Percentiles rank a stretch among this genome's conserved stretches.
These are phyloP conservation scores for Acanthis flammea DNA, from an alignment of 2,797 vertebrate genomes.

Conservation along the genomic window DNA sequence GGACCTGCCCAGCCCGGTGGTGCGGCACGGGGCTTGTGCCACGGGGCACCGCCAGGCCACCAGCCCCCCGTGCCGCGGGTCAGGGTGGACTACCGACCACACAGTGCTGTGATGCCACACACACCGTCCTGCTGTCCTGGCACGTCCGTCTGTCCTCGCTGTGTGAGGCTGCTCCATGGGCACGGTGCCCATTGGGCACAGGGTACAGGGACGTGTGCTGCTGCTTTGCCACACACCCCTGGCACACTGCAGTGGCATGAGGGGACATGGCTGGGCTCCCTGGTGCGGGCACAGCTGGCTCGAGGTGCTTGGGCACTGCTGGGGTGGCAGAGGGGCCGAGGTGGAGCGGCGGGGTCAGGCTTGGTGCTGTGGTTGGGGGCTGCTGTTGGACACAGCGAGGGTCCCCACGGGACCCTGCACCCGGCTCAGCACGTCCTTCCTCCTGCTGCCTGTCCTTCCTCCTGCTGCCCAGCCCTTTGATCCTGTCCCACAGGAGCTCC, in stretches of 20 bases:
- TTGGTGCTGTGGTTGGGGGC: not conserved
- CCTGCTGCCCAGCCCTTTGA: not conserved
- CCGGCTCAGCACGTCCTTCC: not conserved
- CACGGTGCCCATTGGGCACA: not conserved
- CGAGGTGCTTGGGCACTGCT: rapidly evolving
- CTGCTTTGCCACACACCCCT: not conserved
- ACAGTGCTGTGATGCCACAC: not conserved
- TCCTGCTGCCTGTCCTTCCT: not conserved
- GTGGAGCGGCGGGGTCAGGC: rapidly evolving
- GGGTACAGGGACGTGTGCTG: rapidly evolving
- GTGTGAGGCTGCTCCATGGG: rapidly evolving
- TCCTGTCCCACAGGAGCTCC: not conserved
- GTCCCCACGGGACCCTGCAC: rapidly evolving
- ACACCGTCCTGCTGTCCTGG: rapidly evolving
- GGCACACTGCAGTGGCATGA: rapidly evolving
- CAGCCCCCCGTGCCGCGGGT: not conserved
- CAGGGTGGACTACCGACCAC: rapidly evolving
- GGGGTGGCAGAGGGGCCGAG: rapidly evolving
- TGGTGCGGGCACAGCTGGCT: rapidly evolving
- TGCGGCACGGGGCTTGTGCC: rapidly evolving
- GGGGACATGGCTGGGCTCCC: not conserved
- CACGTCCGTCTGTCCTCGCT: rapidly evolving
- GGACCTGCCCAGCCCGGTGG: not conserved
- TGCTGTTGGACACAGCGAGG: rapidly evolving
- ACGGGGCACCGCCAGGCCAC: not conserved